phyloP scores from a whole-genome alignment of 2,113 vertebrate genomes.

The Datnioides undecimradiatus region DNA sequence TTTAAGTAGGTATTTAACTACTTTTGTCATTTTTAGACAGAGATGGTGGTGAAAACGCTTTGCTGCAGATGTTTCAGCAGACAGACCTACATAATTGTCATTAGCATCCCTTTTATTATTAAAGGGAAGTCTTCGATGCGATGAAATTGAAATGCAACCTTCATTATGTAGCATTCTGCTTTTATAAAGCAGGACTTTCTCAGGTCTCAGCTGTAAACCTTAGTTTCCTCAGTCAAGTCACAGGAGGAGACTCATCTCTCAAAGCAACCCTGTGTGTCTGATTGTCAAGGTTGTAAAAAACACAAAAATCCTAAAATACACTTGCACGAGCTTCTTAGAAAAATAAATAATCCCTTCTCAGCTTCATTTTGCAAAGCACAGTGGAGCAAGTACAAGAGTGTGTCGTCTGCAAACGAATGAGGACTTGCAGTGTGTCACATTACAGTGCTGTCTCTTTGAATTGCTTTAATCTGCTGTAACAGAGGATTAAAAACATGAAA shows the following conservation, averaged over 20 bases:
- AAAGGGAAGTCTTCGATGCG: constrained; percentile 4
- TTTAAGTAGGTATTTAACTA: constrained; percentile 14
- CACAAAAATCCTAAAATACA: constrained; percentile 39
- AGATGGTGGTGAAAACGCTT: constrained; percentile 11
- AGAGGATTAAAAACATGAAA: background rate
- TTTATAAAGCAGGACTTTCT: constrained; percentile 46
- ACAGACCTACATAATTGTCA: constrained; percentile 38
- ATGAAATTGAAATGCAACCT: constrained; percentile 15
- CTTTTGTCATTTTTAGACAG: background rate
- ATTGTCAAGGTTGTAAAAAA: constrained; percentile 71
- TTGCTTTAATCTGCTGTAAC: constrained; percentile 31
- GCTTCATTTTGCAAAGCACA: constrained; percentile 45
- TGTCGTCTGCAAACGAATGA: constrained; percentile 5
- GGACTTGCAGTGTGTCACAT: constrained; percentile 13
- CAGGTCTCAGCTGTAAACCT: constrained; percentile 1
- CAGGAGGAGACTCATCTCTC: constrained; percentile 14
- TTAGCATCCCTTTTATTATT: constrained; percentile 30
- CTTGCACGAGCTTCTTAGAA: constrained; percentile 20
- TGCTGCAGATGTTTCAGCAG: background rate
- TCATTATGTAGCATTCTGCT: constrained; percentile 30
- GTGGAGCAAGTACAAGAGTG: constrained; percentile 25
- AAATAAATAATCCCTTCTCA: constrained; percentile 65
- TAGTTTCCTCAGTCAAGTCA: background rate
- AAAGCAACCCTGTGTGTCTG: constrained; percentile 42
- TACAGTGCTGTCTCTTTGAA: constrained; percentile 19